Base-by-base conservation (phyloP, 2,888 invertebrate species). In the Drosophila monieri region DNA sequence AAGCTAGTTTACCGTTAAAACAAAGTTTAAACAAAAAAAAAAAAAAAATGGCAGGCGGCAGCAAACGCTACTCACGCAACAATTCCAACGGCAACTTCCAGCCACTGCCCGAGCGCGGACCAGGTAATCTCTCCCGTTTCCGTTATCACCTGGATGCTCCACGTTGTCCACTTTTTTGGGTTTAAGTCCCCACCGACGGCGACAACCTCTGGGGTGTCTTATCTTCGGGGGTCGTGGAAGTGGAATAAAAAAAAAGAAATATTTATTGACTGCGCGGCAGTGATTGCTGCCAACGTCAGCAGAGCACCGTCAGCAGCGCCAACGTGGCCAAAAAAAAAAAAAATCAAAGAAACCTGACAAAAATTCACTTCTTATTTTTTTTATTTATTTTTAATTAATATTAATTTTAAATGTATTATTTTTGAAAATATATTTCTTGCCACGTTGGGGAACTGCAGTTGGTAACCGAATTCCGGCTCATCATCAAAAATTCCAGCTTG, bases 101-200 rank as follows among this genome's bases (percentile, higher is more conserved):
- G 60, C 83, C 88, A 73, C 78, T 92, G 76, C 91, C 91, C 35
- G 91, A 92, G 81, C 89, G 92, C 85, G 92, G 92, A 73, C 91
- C 92, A 92, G 92, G 92, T 92, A 91, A 91, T 62, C 23, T 41
- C 21, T 6, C 14, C 6, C 30, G 12, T 10, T 25, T 41, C 8
- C 32, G 8, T 70, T 70, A 70, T 70, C 70, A 58, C 39, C 39
- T 41, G 30, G 37, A 41, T 41, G 10, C 14, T 67, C 68, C 68
- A 68, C 68, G 68, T 68, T 66, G 66, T 65, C 77, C 61, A 65
- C 64, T 59, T 51, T 59, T 51, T 58, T 23, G 21, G 71, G 64
- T 59, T 74, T 79, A 76, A 55, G 47, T 23, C 39, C 39, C 39
- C 9, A 37, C 10, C 39, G 27, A 27, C 68, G 41, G 30, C 44